phyloP scores from a whole-genome alignment of 2,797 vertebrate genomes.

The Channallabes apus region DNA sequence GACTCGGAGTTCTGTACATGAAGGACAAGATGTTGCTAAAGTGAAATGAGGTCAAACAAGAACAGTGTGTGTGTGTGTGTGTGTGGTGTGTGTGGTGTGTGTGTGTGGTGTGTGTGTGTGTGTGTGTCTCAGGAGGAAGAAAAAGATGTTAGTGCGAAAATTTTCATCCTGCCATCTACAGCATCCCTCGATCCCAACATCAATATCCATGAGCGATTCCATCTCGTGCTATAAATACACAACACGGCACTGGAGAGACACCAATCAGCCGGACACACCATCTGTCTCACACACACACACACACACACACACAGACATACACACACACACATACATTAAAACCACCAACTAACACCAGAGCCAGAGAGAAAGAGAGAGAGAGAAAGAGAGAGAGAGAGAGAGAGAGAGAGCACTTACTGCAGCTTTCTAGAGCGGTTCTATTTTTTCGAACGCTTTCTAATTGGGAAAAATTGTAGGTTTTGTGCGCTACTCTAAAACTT shows the following conservation, averaged over 20 bases:
- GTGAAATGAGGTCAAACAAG: slow-evolving; percentile 19
- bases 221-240: slow-evolving; percentile 33
- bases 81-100: too few species aligned
- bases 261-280: slow-evolving; percentile 22
- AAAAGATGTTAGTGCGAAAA: slow-evolving; percentile 25
- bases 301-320: slow-evolving; percentile 19
- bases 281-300: slow-evolving; percentile 33
- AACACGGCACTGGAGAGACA: slow-evolving; percentile 6
- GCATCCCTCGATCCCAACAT: slow-evolving; percentile 35
- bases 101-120: slow-evolving; percentile 5
- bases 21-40: slow-evolving; percentile 12
- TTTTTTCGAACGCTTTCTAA: not conserved
- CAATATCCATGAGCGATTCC: slow-evolving; percentile 50
- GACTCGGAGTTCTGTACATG: not conserved
- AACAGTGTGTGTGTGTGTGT: not conserved
- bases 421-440: not conserved
- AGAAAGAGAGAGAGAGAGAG: not conserved
- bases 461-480: not conserved
- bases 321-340: not conserved
- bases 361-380: not conserved
- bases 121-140: not conserved
- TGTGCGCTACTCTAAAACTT: not conserved
- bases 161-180: slow-evolving; percentile 11
- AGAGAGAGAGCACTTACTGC: not conserved
- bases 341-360: not conserved